Base-by-base conservation (phyloP, 2,113 vertebrate species). In the Pycnonotus jocosus region DNA sequence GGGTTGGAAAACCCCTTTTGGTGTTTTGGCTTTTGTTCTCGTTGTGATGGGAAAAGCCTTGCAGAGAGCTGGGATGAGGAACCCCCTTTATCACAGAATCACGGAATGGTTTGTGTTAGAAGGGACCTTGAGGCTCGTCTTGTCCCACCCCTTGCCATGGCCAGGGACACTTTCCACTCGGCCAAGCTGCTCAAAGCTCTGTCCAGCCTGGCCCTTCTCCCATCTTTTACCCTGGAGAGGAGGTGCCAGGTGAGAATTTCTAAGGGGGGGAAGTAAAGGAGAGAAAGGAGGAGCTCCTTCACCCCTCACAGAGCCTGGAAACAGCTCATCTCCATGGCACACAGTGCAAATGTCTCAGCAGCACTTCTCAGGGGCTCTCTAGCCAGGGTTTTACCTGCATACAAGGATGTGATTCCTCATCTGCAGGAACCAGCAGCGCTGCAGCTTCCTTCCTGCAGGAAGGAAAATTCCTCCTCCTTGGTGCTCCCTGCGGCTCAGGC, bases 321-420 rank as follows among this genome's bases (percentile, higher is more conserved):
- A 16, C 25, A 38, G 28, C 19, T 58, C 7, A 20, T 58, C 31
- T n/a, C 53, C 38, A 0, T 2, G 12, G 47, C 8, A 3, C 45
- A 1, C 1, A 1, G 3, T 11, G n/a, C 35, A 45, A 1, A 47
- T 7, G 15, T 20, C 53, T 44, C 71, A 51, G 88, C 64, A 11
- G 58, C 62, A 0, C 31, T 68, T 23, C 69, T 22, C 37, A 1
- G 53, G 3, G 6, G 9, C 33, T 42, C 44, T 74, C 22, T 1
- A 5, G 45, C 44, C 72, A 0, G 2, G 24, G 1, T 58, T 79
- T 76, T 6, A 18, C 53, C 56, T 37, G 70, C 42, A 23, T 11
- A 1, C 17, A 0, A 10, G 70, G 61, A 6, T 18, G 4, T 0
- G 4, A 8, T 73, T 81, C 33, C 58, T 73, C 82, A 6, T 2